Base-by-base conservation (phyloP, 2,797 vertebrate genomes). In the Staurois parvus region DNA sequence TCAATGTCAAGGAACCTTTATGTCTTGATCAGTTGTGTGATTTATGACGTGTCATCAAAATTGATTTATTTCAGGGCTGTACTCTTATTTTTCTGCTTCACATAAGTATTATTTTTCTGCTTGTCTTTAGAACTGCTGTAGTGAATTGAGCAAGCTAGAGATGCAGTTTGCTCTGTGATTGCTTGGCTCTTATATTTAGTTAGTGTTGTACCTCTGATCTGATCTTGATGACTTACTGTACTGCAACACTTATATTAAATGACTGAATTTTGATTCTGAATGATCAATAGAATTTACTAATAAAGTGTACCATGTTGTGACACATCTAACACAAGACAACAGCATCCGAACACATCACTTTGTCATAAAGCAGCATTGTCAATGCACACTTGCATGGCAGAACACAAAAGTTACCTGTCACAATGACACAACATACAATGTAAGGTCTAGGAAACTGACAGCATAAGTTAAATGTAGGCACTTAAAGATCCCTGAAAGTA, bases 91-190 rank as follows among this genome's bases (percentile, higher is more conserved):
- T 76, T 28, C 48, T 59, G 32, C 56, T 73, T 85, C 64, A 52
- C 26, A 59, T 76, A 75, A 76, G 64, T 81, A 42, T 81, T 81
- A 30, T 85, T 42, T 85, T 81, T 75, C 64, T 29, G 56, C 26
- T 45, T 17, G 29, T 34, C 34, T 32, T 4, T 21, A 24, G 48
- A 4, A 30, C 19, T 72, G 48, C 19, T 80, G 15, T 34, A 68
- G 21, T 75, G 1, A 28, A 69, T 42, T 59, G 34, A 34, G 21
- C 21, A 19, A 10, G 52, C 73, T 59, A n/a, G 59, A 48, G 66
- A 32, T 40, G 28, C 26, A 21, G 56, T 29, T 34, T 32, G 24
- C 66, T 62, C 8, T 85, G 0, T 73, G 69, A 73, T 80, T 34
- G 34, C 42, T 6, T 7, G 26, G 52, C 1, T 78, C 32, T 68